phyloP scores from a whole-genome alignment of 2,113 vertebrate species.

The Stigmatopora nigra region DNA sequence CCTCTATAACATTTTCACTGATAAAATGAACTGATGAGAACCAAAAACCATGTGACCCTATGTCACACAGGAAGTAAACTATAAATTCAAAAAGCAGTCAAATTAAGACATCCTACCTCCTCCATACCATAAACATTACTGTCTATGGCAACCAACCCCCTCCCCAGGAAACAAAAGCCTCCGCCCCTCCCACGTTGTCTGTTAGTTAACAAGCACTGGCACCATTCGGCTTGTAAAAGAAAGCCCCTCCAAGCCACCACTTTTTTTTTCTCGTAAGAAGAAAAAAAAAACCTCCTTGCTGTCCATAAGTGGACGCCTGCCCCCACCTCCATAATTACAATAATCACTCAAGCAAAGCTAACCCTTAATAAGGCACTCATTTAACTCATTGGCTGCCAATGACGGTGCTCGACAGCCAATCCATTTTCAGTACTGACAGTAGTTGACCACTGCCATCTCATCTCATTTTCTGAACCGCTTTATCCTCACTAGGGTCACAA shows the following conservation, averaged over 20 bases:
- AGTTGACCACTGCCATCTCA: too few relatives aligned
- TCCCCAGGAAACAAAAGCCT: conserved; percentile 3
- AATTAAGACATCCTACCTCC: neutral
- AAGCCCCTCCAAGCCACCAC: neutral
- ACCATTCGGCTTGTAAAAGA: conserved; percentile 54
- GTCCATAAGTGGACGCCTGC: conserved; percentile 32
- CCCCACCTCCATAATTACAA: conserved; percentile 60
- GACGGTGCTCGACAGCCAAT: too few relatives aligned
- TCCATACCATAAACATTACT: neutral
- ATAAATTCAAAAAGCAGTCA: neutral
- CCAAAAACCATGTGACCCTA: neutral
- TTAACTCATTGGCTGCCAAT: too few relatives aligned
- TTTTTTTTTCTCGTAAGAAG: neutral
- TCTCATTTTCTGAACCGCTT: too few relatives aligned
- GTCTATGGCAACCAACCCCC: conserved; percentile 8
- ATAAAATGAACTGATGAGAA: neutral
- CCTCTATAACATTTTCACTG: neutral
- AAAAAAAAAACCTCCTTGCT: conserved; percentile 28
- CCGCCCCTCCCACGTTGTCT: conserved; percentile 25
- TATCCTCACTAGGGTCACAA: too few relatives aligned
- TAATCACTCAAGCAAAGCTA: conserved; percentile 62
- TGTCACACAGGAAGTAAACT: neutral
- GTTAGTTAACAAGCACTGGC: conserved; percentile 48
- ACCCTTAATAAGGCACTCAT: too few relatives aligned
- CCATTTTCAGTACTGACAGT: too few relatives aligned